Evolutionary conservation across 2,888 invertebrate species (phyloP), one percentile per base, ranked within the genome.

Genomic region (Melinopterus prodromus): DNA sequence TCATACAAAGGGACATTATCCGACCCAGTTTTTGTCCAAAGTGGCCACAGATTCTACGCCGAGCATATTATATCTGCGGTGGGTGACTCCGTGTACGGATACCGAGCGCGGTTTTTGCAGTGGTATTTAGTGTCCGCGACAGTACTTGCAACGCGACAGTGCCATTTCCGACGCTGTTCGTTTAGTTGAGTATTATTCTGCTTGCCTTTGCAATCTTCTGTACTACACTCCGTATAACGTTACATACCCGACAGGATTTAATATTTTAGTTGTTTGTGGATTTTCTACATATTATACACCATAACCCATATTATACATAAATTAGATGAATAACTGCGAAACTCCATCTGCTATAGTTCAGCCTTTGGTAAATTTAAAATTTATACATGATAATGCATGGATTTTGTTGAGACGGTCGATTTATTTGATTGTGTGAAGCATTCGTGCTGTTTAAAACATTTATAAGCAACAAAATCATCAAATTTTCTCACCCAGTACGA

Each of bases 1-100:
- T 83, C 79, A 78, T 53, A 80, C 83, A 82, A 83, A 83, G 77
- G 78, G 80, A 80, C 76, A 81, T 80, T 79, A 80, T 53, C 53
- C 53, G 53, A 53, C 53, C 53, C 12, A 53, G 53, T 53, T 53
- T 53, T 53, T 53, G 53, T 12, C 53, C 53, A 53, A 53, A 53
- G 53, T 53, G 53, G 53, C 53, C 53, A 53, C 53, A 53, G 53
- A 53, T 53, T 53, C 53, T 9, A 53, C 53, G 12, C 53, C 53
- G 53, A 53, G 53, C 53, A 53, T 53, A 53, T 53, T 53, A 53
- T 53, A 53, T 53, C 53, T 53, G 53, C 53, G 53, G 53, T 53
- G 53, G 53, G 53, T 53, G 53, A 12, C 53, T 53, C 53, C 53
- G 53, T 7, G 9, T 53, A 53, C 53, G 53, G 53, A 53, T 53